Evolutionary conservation across 2,113 vertebrate species (phyloP).

Genomic region (Neodon shergylaensis): DNA sequence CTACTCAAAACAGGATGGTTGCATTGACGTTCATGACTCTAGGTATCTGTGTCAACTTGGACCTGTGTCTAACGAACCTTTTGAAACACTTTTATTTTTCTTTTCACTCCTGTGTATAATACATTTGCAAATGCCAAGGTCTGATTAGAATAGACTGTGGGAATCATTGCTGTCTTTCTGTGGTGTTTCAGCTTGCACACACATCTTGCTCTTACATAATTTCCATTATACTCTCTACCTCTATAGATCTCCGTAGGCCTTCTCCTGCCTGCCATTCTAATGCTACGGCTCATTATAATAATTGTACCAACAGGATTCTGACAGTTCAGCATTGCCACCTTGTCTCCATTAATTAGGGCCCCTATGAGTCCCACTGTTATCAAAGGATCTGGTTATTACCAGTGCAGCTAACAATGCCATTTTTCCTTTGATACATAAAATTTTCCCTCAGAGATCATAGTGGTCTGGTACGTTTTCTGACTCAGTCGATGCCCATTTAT

Average conservation of each 20-base stretch:
- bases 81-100: background rate
- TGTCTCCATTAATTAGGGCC: conserved; percentile 23
- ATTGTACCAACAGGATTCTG: background rate
- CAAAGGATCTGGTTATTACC: background rate
- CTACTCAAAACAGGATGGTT: background rate
- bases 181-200: background rate
- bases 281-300: conserved; percentile 2
- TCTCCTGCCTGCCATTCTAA: background rate
- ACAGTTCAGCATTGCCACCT: background rate
- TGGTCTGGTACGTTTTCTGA: conserved; percentile 1
- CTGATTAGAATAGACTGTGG: too few species aligned
- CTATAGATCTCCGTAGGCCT: background rate
- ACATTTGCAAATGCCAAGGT: background rate
- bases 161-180: background rate
- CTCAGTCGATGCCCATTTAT: background rate
- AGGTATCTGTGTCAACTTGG: background rate
- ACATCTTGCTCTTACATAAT: background rate
- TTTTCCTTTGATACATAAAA: background rate
- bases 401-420: background rate
- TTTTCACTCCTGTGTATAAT: background rate
- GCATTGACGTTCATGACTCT: background rate
- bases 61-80: background rate
- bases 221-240: background rate
- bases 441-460: background rate
- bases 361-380: background rate